Evolutionary conservation across 2,888 invertebrate species (phyloP), one percentile per base, ranked within the genome.

Genomic region (Ephialtes manifestator): DNA sequence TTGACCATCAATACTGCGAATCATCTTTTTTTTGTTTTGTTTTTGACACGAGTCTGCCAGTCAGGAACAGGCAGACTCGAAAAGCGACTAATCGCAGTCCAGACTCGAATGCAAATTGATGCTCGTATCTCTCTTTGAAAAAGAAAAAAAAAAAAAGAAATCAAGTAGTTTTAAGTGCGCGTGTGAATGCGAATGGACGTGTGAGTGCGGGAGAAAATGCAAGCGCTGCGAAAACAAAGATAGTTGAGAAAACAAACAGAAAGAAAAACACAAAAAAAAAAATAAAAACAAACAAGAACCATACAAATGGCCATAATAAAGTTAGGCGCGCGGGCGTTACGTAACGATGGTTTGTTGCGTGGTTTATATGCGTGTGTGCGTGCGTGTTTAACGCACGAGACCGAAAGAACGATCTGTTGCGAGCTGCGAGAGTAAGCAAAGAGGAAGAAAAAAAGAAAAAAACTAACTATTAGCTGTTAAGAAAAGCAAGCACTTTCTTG

Each of bases 221-320:
- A 39, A 65, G n/a, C 13, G 48, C 5, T 51, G 39, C 46, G 74
- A 8, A 51, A 67, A 51, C 46, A 72, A 83, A 81, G 78, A 60
- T 79, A 55, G 63, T 68, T 70, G 67, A 65, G 24, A 78, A 68
- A 70, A 77, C 51, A 65, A 78, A 78, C 39, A 71, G 74, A 76
- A 84, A 63, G 74, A 83, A 68, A 71, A 70, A 71, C 48, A 72
- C 75, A 84, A 58, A 77, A 83, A 85, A 72, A 77, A 31, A 60
- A 70, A 28, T 5, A 67, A 48, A 70, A 48, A 70, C 39, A 76
- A 77, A 79, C 60, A 74, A 81, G 78, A 85, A 86, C 76, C 77
- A 86, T 82, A 85, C 81, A 84, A 87, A 89, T 86, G 89, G 89
- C 89, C 89, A 89, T 89, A 89, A 89, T 88, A 88, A 76, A 83